Percentiles rank a stretch among this genome's conserved stretches.
These are phyloP conservation scores for Lepus americanus DNA, from an alignment of 2,113 vertebrate species.

Conservation along the genomic window DNA sequence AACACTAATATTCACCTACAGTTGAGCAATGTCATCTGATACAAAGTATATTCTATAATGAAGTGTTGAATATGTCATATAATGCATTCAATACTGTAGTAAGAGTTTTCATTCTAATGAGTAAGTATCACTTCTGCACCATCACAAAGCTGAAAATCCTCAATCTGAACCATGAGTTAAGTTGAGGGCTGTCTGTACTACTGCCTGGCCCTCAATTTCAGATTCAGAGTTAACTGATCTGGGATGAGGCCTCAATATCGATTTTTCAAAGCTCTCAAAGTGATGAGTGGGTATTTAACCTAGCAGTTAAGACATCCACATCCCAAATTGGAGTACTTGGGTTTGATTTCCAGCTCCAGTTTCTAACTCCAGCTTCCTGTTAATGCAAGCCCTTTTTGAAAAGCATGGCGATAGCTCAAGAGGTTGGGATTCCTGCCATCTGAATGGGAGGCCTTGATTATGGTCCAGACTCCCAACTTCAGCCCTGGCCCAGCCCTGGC, in stretches of 20 bases:
- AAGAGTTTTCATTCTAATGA: background rate
- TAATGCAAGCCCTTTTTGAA: too few species aligned
- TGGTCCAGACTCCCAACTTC: too few species aligned
- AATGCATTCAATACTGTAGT: background rate
- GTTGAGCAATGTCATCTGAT: background rate
- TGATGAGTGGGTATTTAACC: too few species aligned
- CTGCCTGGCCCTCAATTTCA: background rate
- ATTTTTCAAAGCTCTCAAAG: background rate
- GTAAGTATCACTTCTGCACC: background rate
- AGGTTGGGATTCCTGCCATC: too few species aligned
- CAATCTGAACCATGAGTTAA: background rate
- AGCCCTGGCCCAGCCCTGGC: too few species aligned
- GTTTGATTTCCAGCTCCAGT: too few species aligned
- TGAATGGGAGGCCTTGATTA: too few species aligned
- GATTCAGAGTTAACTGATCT: background rate
- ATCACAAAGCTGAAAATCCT: background rate
- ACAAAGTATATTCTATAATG: background rate
- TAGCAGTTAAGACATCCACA: too few species aligned
- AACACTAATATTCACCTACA: background rate
- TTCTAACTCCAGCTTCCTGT: too few species aligned
- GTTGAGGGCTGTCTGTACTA: background rate
- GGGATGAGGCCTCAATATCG: background rate
- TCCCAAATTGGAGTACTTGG: too few species aligned
- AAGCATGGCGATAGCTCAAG: too few species aligned
- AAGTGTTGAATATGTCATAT: background rate